Evolutionary conservation across 2,888 invertebrate species (phyloP).

Genomic region (Lottia scabra): DNA sequence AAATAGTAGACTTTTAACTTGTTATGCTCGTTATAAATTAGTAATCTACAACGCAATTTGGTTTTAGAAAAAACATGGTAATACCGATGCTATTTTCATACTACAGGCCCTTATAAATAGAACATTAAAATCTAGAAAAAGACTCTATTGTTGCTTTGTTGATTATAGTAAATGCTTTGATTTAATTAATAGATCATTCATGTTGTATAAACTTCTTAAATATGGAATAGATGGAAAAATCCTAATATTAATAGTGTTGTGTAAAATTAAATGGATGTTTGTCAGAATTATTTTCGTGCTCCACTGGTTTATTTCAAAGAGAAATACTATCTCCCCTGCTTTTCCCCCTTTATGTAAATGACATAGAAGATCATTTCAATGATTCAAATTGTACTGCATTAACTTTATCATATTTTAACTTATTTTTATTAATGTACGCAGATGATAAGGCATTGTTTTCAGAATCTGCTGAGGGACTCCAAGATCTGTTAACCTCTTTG

Average conservation of each 20-base stretch:
- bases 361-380: not conserved
- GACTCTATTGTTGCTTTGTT: not conserved
- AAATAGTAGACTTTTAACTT: slow-evolving; percentile 1
- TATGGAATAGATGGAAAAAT: not conserved
- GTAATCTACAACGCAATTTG: not conserved
- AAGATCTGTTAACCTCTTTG: not conserved
- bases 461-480: not conserved
- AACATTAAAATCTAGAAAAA: not conserved
- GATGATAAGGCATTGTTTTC: not conserved
- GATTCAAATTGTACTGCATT: not conserved
- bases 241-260: not conserved
- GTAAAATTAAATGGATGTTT: slow-evolving; percentile 1
- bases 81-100: not conserved
- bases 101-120: not conserved
- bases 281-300: not conserved
- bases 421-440: not conserved
- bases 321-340: not conserved
- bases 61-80: not conserved
- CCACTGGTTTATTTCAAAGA: not conserved
- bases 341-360: not conserved
- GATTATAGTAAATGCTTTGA: slow-evolving; percentile 3
- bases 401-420: not conserved
- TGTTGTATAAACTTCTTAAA: not conserved
- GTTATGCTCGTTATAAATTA: not conserved
- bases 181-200: not conserved